These are phyloP conservation scores for Anorthoa munda DNA, from an alignment of 2,888 invertebrate species.

Conservation along the genomic window DNA sequence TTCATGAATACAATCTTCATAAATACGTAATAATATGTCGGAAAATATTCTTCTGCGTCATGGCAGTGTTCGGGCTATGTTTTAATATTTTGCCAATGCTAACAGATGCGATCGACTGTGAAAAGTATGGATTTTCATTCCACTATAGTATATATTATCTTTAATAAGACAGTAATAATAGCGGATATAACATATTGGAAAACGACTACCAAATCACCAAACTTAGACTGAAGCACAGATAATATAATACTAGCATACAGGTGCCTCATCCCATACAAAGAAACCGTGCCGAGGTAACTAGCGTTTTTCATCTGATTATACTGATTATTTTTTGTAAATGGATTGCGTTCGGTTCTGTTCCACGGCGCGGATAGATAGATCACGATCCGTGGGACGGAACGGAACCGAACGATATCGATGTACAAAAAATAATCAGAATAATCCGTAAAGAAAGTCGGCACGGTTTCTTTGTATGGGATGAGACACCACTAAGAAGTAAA, in stretches of 20 bases:
- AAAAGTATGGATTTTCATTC: constrained; percentile 8
- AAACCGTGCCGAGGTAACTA: no score
- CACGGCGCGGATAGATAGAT: no score
- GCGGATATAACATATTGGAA: background rate
- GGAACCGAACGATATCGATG: no score
- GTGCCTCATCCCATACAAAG: no score
- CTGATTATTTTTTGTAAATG: no score
- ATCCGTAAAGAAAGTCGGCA: no score
- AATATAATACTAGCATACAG: no score
- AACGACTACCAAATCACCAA: background rate
- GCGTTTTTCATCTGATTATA: no score
- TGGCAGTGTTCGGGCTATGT: constrained; percentile 29
- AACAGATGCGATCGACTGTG: constrained; percentile 16
- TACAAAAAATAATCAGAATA: no score
- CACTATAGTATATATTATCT: constrained; percentile 3
- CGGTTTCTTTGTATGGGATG: no score
- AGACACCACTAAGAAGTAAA: background rate
- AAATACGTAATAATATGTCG: constrained; percentile 63
- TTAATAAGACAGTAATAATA: constrained; percentile 1
- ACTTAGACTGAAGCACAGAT: constrained; percentile 1
- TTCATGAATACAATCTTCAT: constrained; percentile 72
- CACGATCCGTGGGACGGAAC: no score
- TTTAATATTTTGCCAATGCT: constrained; percentile 41
- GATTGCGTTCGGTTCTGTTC: no score
- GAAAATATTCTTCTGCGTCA: constrained; percentile 49